Evolutionary conservation across 1,140 invertebrate genomes (phyloP), one percentile per base, ranked within the genome.

Genomic region (Drosophila burlai): DNA sequence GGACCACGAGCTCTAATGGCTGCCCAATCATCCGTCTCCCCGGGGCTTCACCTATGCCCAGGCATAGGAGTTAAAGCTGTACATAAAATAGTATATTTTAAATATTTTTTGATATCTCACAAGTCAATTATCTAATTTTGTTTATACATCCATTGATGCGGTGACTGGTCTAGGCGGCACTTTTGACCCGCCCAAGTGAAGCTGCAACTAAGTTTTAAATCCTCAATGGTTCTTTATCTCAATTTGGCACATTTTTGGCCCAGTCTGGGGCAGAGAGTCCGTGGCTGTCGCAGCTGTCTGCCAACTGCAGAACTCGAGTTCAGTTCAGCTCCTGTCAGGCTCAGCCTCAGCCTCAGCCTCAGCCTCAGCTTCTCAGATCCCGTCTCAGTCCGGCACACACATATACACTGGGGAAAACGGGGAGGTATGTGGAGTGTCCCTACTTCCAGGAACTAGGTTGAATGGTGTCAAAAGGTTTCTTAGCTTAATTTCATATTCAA

Each of bases 1-100:
- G 31, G 47, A 43, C 61, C 74, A 69, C 68, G 75, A 83, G 79
- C 68, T 40, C 80, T 69, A 79, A 83, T 75, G 60, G 80, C 18
- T 38, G 50, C 66, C 57, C 69, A 71, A 73, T 72, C 69, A 59
- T 50, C 38, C 36, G 65, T 21, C 11, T 69, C 64, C 52, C 64
- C 2, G 3, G 2, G 69, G 43, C 57, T 1, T 50, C 45, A 49
- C 64, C 64, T 57, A 50, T 29, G 24, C 4, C 9, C 16, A 10
- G 47, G 7, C 24, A 31, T 29, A 8, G 24, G 15, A 4, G 29
- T 3, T 18, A 9, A 36, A 9, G 21, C 11, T 21, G 1, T 13
- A 21, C 9, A 21, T 10, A 31, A 34, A 60, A 45, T 31, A 8
- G n/a, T 46, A 45, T 18, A 15, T 6, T 26, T 10, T 10, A 21